These are phyloP conservation scores for Diorhabda elongata DNA, from an alignment of 1,140 invertebrate genomes.

Conservation along the genomic window DNA sequence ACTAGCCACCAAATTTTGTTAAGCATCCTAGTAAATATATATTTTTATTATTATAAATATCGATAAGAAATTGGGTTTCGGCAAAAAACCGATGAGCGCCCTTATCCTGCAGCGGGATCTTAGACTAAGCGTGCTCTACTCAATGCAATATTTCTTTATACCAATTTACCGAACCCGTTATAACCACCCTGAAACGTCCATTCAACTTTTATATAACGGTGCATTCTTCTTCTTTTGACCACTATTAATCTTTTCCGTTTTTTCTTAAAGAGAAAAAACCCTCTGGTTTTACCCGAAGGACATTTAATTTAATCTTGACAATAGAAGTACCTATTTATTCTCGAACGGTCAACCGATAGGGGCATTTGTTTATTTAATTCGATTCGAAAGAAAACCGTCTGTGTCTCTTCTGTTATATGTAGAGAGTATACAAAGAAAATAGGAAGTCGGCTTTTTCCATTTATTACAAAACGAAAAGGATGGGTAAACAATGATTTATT, in stretches of 20 bases:
- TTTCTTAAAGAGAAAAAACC: background rate
- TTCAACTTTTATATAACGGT: background rate
- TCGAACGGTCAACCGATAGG: background rate
- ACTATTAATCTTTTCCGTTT: conserved; percentile 1
- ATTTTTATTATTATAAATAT: no score
- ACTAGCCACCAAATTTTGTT: no score
- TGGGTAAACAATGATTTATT: no score
- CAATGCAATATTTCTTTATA: background rate
- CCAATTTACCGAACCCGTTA: background rate
- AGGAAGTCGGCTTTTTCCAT: no score
- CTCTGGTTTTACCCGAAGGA: background rate
- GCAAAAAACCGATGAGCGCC: no score
- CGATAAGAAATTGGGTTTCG: no score
- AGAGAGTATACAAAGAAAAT: no score
- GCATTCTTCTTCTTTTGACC: background rate
- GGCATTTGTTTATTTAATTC: background rate
- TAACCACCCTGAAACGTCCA: background rate
- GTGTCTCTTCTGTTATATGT: background rate
- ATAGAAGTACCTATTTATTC: background rate
- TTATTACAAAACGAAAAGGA: no score
- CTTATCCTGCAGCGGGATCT: no score
- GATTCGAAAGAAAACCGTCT: background rate
- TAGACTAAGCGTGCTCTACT: background rate
- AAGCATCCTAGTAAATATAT: no score
- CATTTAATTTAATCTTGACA: conserved; percentile 3